Evolutionary conservation across 1,140 invertebrate species (phyloP).

Genomic region (Battus philenor): DNA sequence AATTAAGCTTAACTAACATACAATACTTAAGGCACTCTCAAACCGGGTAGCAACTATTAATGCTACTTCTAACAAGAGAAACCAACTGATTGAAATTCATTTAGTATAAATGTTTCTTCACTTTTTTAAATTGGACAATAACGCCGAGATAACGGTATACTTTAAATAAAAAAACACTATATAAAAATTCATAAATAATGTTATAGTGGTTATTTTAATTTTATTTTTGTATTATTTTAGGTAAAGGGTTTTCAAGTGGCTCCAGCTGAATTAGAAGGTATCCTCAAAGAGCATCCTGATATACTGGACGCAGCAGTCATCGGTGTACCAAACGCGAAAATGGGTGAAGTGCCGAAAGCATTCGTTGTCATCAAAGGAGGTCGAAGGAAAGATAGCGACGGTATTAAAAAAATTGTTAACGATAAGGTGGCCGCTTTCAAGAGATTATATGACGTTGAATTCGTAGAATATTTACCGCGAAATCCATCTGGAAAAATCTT

Average conservation of each 20-base stretch:
- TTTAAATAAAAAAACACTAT: too few relatives aligned
- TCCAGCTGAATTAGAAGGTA: slow-evolving; percentile 85
- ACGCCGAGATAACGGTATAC: too few relatives aligned
- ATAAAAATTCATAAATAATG: too few relatives aligned
- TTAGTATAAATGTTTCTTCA: too few relatives aligned
- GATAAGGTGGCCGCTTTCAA: slow-evolving; percentile 66
- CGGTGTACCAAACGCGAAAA: slow-evolving; percentile 80
- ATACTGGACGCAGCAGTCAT: slow-evolving; percentile 84
- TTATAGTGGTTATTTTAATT: slow-evolving; percentile 10
- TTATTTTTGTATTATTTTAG: slow-evolving; percentile 26
- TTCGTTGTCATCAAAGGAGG: slow-evolving; percentile 72
- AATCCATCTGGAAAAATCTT: slow-evolving; percentile 82
- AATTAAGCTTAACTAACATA: too few relatives aligned
- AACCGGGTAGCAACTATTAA: too few relatives aligned
- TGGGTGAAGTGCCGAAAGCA: slow-evolving; percentile 82
- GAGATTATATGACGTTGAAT: slow-evolving; percentile 67
- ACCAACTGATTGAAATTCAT: too few relatives aligned
- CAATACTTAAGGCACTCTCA: too few relatives aligned
- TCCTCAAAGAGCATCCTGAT: slow-evolving; percentile 80
- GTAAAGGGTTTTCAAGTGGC: slow-evolving; percentile 80
- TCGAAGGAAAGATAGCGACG: slow-evolving; percentile 31
- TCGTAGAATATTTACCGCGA: slow-evolving; percentile 79
- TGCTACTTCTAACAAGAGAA: too few relatives aligned
- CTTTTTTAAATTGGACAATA: too few relatives aligned
- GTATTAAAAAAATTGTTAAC: slow-evolving; percentile 57